Percentiles rank a stretch among this genome's conserved stretches.
Conservation (phyloP, 2,113 vertebrate species). For the Hiodon tergisus region DNA sequence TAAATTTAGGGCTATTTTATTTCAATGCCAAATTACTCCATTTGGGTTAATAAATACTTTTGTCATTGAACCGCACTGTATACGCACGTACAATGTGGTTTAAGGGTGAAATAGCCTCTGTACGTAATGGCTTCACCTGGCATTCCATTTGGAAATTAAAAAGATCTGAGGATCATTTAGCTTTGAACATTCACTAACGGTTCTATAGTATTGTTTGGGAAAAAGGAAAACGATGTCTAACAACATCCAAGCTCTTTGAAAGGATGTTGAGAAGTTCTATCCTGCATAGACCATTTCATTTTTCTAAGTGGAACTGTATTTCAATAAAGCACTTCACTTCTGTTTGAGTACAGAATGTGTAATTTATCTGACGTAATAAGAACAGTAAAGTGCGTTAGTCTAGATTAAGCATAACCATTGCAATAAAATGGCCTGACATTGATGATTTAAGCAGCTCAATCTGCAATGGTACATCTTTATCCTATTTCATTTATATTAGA, state of each 20-base stretch:
- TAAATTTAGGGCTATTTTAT: slow-evolving; percentile 26
- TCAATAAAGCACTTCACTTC: slow-evolving; percentile 1
- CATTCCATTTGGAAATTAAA: no score
- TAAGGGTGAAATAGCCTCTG: no score
- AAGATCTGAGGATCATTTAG: neutral
- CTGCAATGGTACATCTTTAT: neutral
- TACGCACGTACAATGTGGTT: no score
- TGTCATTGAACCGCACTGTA: neutral
- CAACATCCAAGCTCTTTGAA: neutral
- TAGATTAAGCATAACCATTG: no score
- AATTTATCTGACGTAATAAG: neutral
- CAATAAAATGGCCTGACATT: no score
- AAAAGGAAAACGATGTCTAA: neutral
- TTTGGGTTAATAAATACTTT: neutral
- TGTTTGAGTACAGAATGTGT: slow-evolving; percentile 2
- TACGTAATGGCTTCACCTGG: no score
- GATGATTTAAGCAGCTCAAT: no score
- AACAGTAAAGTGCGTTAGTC: no score
- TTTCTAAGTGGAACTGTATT: neutral
- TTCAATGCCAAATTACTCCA: neutral
- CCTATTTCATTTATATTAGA: slow-evolving; percentile 3
- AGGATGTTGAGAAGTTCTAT: neutral
- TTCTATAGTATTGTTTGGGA: no score
- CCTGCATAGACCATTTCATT: neutral
- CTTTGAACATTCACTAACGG: neutral